phyloP scores from a whole-genome alignment of 2,888 invertebrate genomes.

The Lysandra bellargus region DNA sequence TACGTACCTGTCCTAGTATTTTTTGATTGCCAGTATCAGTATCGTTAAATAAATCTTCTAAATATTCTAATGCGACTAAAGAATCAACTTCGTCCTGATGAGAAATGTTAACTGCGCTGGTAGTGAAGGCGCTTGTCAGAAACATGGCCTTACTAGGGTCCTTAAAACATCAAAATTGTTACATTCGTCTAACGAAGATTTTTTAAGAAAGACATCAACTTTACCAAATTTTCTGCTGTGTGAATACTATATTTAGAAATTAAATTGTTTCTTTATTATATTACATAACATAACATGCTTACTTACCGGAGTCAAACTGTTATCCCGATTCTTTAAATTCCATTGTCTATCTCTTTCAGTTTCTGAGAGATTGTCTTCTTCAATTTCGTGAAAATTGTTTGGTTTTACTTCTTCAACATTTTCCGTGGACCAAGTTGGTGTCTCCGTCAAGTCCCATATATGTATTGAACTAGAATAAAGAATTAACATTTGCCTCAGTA shows the following conservation, averaged over 20 bases:
- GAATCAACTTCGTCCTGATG: slow-evolving; percentile 44
- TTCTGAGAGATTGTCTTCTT: slow-evolving; percentile 46
- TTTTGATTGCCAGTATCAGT: slow-evolving; percentile 48
- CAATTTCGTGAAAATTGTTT: slow-evolving; percentile 50
- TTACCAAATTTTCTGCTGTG: too few relatives aligned
- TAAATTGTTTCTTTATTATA: not conserved
- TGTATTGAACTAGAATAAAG: slow-evolving; percentile 61
- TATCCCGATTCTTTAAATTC: slow-evolving; percentile 56
- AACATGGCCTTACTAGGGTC: slow-evolving; percentile 38
- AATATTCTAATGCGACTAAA: slow-evolving; percentile 59
- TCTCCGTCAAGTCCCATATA: slow-evolving; percentile 69
- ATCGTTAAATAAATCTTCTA: slow-evolving; percentile 42
- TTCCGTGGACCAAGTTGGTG: slow-evolving; percentile 55
- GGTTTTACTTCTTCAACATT: slow-evolving; percentile 48
- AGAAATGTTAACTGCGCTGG: slow-evolving; percentile 56
- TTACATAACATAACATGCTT: not conserved
- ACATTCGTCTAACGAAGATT: not conserved
- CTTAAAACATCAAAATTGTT: slow-evolving; percentile 37
- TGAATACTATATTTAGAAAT: slow-evolving; percentile 2
- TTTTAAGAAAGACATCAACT: too few relatives aligned
- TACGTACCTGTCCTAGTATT: slow-evolving; percentile 56
- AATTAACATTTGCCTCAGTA: not conserved
- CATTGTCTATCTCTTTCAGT: slow-evolving; percentile 59
- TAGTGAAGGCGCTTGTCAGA: slow-evolving; percentile 63
- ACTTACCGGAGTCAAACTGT: slow-evolving; percentile 48